phyloP scores from a whole-genome alignment of 1,140 invertebrate genomes.

The Macrobrachium nipponense region DNA sequence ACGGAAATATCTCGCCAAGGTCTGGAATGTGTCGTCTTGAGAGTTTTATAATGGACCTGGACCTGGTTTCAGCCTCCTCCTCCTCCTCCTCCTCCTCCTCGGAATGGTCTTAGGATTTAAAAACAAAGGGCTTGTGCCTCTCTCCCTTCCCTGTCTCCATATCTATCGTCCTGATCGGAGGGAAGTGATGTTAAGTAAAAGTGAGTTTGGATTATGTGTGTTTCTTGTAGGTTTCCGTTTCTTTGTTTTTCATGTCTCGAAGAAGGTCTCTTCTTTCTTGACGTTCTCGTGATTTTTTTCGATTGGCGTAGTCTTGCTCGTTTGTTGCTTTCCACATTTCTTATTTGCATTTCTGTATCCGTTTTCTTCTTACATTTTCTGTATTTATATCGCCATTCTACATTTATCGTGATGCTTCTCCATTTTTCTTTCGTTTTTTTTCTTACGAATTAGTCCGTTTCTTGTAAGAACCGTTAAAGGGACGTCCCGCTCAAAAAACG shows the following conservation, averaged over 20 bases:
- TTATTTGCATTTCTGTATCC: neutral
- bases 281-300: too few relatives aligned
- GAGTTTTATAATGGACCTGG: too few relatives aligned
- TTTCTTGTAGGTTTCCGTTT: too few relatives aligned
- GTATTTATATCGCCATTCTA: neutral
- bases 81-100: slow-evolving; percentile 10
- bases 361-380: neutral
- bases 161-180: too few relatives aligned
- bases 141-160: neutral
- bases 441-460: neutral
- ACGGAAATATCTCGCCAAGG: too few relatives aligned
- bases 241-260: too few relatives aligned
- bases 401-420: neutral
- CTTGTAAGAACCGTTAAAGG: neutral
- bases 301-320: too few relatives aligned
- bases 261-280: too few relatives aligned
- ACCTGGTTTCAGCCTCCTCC: neutral
- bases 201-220: too few relatives aligned
- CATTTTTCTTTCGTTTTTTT: neutral
- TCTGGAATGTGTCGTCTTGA: too few relatives aligned
- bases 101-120: neutral
- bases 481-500: neutral
- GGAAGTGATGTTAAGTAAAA: too few relatives aligned
- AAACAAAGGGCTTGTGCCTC: neutral
- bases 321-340: too few relatives aligned